These are phyloP conservation scores for Grallaria varia DNA, from an alignment of 2,113 vertebrate genomes.

Conservation along the genomic window DNA sequence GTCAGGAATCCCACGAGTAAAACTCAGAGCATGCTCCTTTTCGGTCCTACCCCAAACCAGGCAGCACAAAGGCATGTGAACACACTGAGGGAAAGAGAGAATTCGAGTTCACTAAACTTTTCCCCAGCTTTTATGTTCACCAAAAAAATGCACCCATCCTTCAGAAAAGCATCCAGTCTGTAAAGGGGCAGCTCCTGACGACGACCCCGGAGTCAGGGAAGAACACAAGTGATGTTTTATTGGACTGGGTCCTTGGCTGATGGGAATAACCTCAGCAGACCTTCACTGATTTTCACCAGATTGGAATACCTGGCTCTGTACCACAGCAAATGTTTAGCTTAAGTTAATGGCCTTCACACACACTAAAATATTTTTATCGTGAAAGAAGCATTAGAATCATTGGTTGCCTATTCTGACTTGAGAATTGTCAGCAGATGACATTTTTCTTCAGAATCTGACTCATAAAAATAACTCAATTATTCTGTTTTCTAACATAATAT, in stretches of 20 bases:
- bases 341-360: not conserved
- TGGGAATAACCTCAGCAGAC: constrained; percentile 34
- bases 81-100: not conserved
- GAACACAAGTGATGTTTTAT: not conserved
- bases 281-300: constrained; percentile 17
- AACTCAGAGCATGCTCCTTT: constrained; percentile 20
- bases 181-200: not conserved
- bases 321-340: constrained; percentile 40
- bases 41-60: constrained; percentile 53
- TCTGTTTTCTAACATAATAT: not conserved
- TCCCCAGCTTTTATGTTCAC: not conserved
- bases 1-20: constrained; percentile 56
- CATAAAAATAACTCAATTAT: not conserved
- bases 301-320: constrained; percentile 19
- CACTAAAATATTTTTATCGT: not conserved
- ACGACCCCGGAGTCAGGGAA: not conserved
- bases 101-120: constrained; percentile 5
- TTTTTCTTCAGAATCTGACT: not conserved
- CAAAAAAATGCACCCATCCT: not conserved
- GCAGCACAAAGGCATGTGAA: constrained; percentile 14
- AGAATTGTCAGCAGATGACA: not conserved
- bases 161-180: not conserved
- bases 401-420: not conserved
- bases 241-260: not conserved
- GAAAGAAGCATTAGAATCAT: not conserved